Evolutionary conservation across 2,113 vertebrate genomes (phyloP).

Genomic region (Leucopsar rothschildi): DNA sequence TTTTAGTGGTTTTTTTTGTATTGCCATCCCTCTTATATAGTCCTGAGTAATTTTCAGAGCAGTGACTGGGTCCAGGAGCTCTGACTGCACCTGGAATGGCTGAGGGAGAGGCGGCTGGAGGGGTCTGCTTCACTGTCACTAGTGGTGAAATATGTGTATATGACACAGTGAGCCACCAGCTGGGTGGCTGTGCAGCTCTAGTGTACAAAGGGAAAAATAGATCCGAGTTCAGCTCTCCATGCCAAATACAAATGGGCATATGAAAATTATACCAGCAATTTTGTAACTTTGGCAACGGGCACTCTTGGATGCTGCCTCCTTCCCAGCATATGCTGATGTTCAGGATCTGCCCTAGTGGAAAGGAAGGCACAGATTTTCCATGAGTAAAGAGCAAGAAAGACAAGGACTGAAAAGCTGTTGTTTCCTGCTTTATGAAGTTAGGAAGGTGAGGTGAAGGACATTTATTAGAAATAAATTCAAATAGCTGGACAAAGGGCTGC

Average conservation of each 20-base stretch:
- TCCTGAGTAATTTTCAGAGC: not conserved
- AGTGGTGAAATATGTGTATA: fast-evolving
- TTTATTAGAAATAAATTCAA: not conserved
- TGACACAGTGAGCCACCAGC: fast-evolving
- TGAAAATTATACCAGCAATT: not conserved
- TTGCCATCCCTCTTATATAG: not conserved
- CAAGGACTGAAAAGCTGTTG: not conserved
- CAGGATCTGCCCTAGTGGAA: not conserved
- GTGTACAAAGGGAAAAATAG: not conserved
- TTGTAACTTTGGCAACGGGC: not conserved
- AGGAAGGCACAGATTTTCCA: not conserved
- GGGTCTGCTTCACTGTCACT: fast-evolving
- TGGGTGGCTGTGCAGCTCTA: not conserved
- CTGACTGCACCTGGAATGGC: not conserved
- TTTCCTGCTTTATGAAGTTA: not conserved
- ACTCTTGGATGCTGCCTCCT: not conserved
- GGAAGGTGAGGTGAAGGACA: not conserved
- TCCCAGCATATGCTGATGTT: not conserved
- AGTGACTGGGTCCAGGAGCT: not conserved
- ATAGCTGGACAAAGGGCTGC: not conserved
- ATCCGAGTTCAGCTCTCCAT: not conserved
- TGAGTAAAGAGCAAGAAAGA: not conserved
- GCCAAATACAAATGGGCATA: not conserved
- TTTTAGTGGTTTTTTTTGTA: not conserved
- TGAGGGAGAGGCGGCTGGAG: not conserved